These are phyloP conservation scores for Tauraco hartlaubi DNA, from an alignment of 2,797 vertebrate species.

Conservation along the genomic window DNA sequence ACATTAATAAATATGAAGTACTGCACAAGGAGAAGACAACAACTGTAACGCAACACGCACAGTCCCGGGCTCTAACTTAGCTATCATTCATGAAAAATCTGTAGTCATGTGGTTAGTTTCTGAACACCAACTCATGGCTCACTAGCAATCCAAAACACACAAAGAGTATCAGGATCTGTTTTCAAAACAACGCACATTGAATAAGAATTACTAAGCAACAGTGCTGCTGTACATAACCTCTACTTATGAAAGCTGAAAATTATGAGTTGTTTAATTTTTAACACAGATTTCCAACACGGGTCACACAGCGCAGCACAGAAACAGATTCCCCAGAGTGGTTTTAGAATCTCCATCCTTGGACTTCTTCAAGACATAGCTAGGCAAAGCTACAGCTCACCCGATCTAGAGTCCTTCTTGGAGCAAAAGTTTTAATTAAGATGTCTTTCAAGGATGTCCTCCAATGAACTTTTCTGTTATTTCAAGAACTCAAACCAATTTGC, in stretches of 20 bases:
- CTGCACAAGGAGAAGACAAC: background rate
- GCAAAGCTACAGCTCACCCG: background rate
- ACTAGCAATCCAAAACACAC: background rate
- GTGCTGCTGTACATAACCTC: background rate
- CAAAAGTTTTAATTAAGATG: background rate
- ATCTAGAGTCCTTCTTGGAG: background rate
- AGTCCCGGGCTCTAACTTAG: background rate
- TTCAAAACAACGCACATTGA: background rate
- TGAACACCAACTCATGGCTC: background rate
- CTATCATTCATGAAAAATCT: background rate
- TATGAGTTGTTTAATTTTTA: background rate
- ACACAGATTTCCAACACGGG: background rate
- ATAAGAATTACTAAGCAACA: background rate
- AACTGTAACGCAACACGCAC: accelerated
- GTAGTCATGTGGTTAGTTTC: background rate
- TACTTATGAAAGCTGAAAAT: background rate
- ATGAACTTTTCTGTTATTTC: background rate
- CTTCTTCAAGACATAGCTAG: background rate
- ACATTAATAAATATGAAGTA: background rate
- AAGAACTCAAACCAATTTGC: background rate
- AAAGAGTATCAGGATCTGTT: background rate
- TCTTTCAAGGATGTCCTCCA: background rate
- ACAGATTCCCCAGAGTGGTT: background rate
- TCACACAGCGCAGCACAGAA: background rate
- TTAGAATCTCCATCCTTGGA: background rate